Evolutionary conservation across 2,113 vertebrate genomes (phyloP).

Genomic region (Columbina picui): DNA sequence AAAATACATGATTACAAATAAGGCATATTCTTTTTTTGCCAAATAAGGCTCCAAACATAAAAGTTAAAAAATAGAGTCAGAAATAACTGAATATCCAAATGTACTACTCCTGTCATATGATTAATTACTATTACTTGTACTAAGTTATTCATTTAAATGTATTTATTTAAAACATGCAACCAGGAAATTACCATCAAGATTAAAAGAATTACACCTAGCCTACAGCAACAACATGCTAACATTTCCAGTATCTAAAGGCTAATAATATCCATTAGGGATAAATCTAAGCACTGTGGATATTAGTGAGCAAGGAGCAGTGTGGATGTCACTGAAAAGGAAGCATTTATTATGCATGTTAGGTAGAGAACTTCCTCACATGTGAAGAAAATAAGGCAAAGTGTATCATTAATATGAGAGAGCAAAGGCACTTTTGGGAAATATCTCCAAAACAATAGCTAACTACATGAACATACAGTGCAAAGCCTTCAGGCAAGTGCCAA

Average conservation of each 20-base stretch:
- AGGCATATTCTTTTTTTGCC: neutral
- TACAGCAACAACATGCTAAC: slow-evolving; percentile 15
- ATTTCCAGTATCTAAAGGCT: slow-evolving; percentile 21
- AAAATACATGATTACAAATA: neutral
- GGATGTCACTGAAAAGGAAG: neutral
- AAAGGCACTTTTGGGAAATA: neutral
- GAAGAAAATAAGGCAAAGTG: neutral
- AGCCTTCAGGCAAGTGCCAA: neutral
- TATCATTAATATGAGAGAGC: neutral
- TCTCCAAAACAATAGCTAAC: neutral
- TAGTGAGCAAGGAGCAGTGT: neutral
- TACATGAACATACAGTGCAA: neutral
- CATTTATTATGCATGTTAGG: neutral
- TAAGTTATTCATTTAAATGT: slow-evolving; percentile 43
- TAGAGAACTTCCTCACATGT: neutral
- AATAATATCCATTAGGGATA: neutral
- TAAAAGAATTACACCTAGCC: slow-evolving; percentile 27
- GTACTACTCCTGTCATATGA: neutral
- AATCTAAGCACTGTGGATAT: neutral
- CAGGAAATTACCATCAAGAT: slow-evolving; percentile 41
- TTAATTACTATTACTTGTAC: neutral
- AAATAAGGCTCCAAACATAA: neutral
- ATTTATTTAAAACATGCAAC: slow-evolving; percentile 61
- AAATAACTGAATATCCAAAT: neutral
- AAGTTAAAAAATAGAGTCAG: neutral